Evolutionary conservation across 2,113 vertebrate species (phyloP).

Genomic region (Dryoscopus gambensis): DNA sequence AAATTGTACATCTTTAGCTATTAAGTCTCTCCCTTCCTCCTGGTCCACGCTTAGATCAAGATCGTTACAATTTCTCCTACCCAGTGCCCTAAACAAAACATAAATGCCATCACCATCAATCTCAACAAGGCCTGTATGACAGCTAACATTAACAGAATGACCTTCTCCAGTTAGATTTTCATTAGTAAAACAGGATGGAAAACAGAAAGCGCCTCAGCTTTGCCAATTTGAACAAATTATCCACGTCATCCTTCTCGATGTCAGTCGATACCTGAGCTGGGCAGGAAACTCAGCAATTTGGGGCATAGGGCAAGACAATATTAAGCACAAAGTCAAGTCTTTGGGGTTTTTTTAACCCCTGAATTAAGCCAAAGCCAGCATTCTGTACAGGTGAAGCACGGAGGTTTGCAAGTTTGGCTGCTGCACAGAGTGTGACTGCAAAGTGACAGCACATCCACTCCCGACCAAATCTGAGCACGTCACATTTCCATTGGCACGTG

Average conservation of each 20-base stretch:
- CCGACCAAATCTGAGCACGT: rapidly evolving
- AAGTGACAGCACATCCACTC: background rate
- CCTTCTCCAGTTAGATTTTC: conserved; percentile 23
- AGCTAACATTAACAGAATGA: background rate
- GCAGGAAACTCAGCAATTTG: background rate
- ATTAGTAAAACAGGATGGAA: conserved; percentile 10
- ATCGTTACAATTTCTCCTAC: background rate
- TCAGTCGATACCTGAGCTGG: background rate
- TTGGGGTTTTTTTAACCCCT: no score
- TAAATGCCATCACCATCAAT: conserved; percentile 37
- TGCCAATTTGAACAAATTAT: background rate
- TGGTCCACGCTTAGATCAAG: background rate
- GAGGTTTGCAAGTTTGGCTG: background rate
- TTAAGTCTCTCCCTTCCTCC: background rate
- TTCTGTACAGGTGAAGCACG: background rate
- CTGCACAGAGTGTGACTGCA: background rate
- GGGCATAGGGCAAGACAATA: background rate
- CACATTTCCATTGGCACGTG: background rate
- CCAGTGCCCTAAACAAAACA: background rate
- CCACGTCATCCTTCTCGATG: background rate
- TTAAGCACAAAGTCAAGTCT: background rate
- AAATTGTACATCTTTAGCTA: background rate
- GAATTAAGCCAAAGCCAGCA: background rate
- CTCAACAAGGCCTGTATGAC: conserved; percentile 1
- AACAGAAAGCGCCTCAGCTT: background rate